A percentile compares a stretch with the other conserved stretches of the same genome.
These are phyloP conservation scores for Malurus elegans DNA, from an alignment of 2,113 vertebrate species.

Conservation along the genomic window DNA sequence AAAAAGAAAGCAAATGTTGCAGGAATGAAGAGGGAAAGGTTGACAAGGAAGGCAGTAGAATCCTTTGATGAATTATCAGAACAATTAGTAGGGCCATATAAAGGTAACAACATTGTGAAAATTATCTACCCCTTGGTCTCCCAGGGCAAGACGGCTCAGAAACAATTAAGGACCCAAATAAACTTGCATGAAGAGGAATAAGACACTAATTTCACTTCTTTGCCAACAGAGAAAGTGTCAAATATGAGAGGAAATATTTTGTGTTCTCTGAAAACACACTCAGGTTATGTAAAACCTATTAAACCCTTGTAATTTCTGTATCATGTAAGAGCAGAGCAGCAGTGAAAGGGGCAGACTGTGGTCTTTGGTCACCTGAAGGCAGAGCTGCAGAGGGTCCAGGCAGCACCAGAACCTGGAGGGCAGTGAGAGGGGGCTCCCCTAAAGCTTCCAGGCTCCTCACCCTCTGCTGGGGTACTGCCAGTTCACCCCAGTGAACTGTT, in stretches of 20 bases:
- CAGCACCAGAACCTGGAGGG: background rate
- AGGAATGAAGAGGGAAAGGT: background rate
- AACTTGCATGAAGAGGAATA: background rate
- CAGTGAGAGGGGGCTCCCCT: background rate
- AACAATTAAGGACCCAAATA: background rate
- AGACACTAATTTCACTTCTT: background rate
- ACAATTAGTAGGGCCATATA: background rate
- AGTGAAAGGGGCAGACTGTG: background rate
- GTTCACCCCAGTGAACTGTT: background rate
- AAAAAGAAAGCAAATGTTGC: background rate
- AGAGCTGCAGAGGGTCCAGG: background rate
- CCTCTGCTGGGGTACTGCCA: background rate
- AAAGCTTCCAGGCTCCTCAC: fast-evolving
- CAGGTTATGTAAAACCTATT: background rate
- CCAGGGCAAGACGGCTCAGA: fast-evolving
- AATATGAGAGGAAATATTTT: background rate
- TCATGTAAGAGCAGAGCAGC: background rate
- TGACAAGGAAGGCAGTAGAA: background rate
- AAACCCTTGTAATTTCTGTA: background rate
- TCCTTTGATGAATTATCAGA: background rate
- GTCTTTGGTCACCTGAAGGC: fast-evolving
- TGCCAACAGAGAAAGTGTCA: background rate
- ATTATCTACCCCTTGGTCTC: background rate
- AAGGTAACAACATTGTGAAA: background rate
- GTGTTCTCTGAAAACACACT: background rate